Percentiles rank a stretch among this genome's conserved stretches.
phyloP scores from a whole-genome alignment of 35 echinoderm and acorn worm species.

The Holothuria glaberrima region DNA sequence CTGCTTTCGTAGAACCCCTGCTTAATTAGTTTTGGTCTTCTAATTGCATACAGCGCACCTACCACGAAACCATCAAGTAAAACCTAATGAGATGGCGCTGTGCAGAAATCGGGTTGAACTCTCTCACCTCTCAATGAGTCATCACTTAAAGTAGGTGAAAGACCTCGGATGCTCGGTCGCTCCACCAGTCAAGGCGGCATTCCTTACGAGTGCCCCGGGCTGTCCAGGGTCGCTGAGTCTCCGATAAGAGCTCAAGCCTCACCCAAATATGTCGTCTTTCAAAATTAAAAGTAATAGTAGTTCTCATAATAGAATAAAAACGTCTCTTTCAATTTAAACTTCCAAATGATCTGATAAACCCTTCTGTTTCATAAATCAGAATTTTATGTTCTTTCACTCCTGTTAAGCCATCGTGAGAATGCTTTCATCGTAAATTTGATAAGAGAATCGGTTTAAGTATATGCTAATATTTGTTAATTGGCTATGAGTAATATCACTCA shows the following conservation, averaged over 20 bases:
- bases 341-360: too few species aligned
- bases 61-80: neutral
- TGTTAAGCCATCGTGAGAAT: too few species aligned
- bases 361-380: too few species aligned
- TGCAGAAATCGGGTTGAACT: neutral
- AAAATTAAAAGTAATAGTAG: slow-evolving; percentile 20
- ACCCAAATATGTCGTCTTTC: slow-evolving; percentile 7
- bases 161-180: neutral
- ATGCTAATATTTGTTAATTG: too few species aligned
- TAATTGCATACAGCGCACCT: too few species aligned
- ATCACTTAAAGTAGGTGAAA: slow-evolving; percentile 30
- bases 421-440: too few species aligned
- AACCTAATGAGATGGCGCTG: neutral
- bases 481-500: too few species aligned
- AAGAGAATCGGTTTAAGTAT: too few species aligned
- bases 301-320: slow-evolving; percentile 34
- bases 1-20: too few species aligned
- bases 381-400: too few species aligned
- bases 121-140: neutral
- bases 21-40: too few species aligned
- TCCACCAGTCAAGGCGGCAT: slow-evolving; percentile 19
- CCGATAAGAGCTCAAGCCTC: slow-evolving; percentile 7
- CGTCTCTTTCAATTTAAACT: slow-evolving; percentile 34
- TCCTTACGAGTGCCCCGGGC: slow-evolving; percentile 38
- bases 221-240: slow-evolving; percentile 1